Evolutionary conservation across 64 coral and sea anemone species (phyloP), one percentile per base, ranked within the genome.

Genomic region (Porites australiensis): DNA sequence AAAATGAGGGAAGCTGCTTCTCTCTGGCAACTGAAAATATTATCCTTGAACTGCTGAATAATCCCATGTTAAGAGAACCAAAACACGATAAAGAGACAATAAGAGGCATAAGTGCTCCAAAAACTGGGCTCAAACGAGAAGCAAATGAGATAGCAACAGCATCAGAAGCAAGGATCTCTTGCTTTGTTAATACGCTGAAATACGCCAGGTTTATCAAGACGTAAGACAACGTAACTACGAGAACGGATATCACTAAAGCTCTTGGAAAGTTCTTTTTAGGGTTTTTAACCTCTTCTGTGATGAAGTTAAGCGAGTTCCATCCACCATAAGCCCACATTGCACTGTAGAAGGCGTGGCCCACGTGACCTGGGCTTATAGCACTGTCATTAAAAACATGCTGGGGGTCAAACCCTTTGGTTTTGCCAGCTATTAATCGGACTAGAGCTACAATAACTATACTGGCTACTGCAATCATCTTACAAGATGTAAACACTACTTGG

Each of bases 281-380:
- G 4, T 96, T 64, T 88, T 92, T 83, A 8, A 96, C 48, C 66
- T 96, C 89, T 88, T 96, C 94, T 13, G 94, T 92, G 15, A 96
- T 77, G 44, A 64, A 92, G 58, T 92, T 96, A 15, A 96, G 94
- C 10, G 77, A 43, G 18, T 49, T 84, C 89, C 89, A 96, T 15
- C 94, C 94, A 75, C 81, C 89, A 18, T 96, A 96, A 11, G 94
- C 90, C 94, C 94, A 96, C 77, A 92, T 81, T 2, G 44, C 94
- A 88, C 61, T 86, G 76, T 92, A 96, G 22, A 96, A 92, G 19
- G 94, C 94, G 62, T 96, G 94, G 12, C 86, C 94, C 13, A 96
- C 44, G 12, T 79, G 72, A 13, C 94, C 94, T 13, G 87, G 54
- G 57, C 58, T 67, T 3, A 61, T 74, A 44, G 58, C 53, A 58